Base-by-base conservation (phyloP, 2,797 vertebrate species). In the Chromis chromis region DNA sequence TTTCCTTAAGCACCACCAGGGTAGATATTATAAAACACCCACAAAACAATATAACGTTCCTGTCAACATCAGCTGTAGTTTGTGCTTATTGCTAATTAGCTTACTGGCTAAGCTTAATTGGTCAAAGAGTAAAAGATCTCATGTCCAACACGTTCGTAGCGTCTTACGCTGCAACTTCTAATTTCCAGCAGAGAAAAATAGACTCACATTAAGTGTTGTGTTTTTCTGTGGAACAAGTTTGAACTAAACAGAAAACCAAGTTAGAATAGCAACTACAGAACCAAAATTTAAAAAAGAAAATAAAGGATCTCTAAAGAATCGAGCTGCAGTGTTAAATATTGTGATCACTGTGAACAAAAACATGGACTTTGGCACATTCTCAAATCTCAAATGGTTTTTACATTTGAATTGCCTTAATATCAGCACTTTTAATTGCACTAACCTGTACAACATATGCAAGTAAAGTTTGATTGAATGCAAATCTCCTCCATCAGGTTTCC, bases 401-500 rank as follows among this genome's bases (percentile, higher is more conserved):
- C 11, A 25, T 25, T 4, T 52, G 4, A 52, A 13, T 21, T 52
- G 50, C 13, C 12, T 24, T 24, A 22, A 24, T 25, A 6, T 25
- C 50, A 52, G 3, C 19, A 21, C 48, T 50, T 22, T 50, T 4
- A 50, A 24, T 21, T 50, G 33, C 19, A 22, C 21, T 50, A 27
- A 42, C 21, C 27, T 53, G n/a, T 14, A 31, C 21, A 60, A 13
- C 19, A 16, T 61, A 42, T 70, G 4, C 31, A 56, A 7, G 70
- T 69, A 60, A 50, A 11, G 6, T 54, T 7, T 54, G 17, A n/a
- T n/a, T 46, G 44, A 46, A 7, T 46, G 17, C 44, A 46, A 46
- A 46, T 58, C 61, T 44, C 16, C 31, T 54, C 13, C 50, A 19
- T 78, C 40, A 63, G 21, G 16, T 49, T 42, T 52, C 65, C 55